Evolutionary conservation across 2,797 vertebrate genomes (phyloP).

Genomic region (Falco rusticolus): DNA sequence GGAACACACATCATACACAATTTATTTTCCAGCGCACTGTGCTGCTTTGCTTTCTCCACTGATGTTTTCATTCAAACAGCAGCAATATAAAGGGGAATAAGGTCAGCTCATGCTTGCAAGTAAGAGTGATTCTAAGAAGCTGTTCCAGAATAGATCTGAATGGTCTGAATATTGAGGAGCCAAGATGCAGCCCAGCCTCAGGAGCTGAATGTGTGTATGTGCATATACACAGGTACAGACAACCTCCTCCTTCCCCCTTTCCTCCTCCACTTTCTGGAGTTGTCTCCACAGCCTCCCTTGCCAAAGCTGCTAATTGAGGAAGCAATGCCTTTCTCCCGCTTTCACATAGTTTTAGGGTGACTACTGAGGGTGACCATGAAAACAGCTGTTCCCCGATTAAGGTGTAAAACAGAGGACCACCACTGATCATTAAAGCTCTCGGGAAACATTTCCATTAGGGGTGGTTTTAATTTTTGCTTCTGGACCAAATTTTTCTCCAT

Average conservation of each 20-base stretch:
- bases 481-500: neutral
- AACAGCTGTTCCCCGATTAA: neutral
- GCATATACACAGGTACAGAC: neutral
- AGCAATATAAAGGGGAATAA: neutral
- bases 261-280: neutral
- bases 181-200: neutral
- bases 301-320: neutral
- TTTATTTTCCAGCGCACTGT: neutral
- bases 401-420: neutral
- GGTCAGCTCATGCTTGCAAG: neutral
- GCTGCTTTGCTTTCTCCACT: neutral
- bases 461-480: neutral
- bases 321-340: neutral
- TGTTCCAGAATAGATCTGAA: neutral
- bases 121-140: neutral
- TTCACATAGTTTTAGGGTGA: neutral
- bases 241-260: neutral
- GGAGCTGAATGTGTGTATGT: neutral
- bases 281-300: neutral
- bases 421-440: neutral
- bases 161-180: neutral
- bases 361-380: neutral
- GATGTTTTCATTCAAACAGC: neutral
- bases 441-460: neutral
- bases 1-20: fast-evolving